phyloP scores from a whole-genome alignment of 2,797 vertebrate species.

The Gallinago stenura region DNA sequence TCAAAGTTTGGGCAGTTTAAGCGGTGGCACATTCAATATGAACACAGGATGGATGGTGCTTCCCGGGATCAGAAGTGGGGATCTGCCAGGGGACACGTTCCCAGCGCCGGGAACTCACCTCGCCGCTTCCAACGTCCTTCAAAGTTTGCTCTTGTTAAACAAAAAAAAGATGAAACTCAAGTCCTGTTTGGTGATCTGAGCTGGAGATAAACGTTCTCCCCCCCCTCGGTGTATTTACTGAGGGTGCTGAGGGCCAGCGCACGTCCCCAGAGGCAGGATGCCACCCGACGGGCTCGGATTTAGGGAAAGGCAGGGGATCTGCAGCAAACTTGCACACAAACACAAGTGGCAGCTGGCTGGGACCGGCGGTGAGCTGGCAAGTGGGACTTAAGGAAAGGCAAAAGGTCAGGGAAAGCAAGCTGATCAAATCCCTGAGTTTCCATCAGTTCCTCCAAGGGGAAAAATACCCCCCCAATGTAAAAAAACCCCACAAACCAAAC shows the following conservation, averaged over 20 bases:
- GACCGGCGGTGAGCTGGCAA: background rate
- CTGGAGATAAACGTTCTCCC: no score
- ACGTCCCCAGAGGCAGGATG: fast-evolving
- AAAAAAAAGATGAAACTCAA: no score
- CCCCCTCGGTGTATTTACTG: background rate
- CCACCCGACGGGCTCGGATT: fast-evolving
- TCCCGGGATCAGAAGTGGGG: background rate
- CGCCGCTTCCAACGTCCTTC: no score
- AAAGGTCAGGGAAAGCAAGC: background rate
- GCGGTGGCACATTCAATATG: background rate
- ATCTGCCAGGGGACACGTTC: background rate
- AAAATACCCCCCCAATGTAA: background rate
- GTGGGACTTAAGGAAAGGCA: background rate
- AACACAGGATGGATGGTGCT: background rate
- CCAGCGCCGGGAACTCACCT: no score
- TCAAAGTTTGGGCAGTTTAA: background rate
- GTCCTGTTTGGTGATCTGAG: no score
- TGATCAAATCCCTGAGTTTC: background rate
- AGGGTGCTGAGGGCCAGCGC: background rate
- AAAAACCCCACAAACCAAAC: background rate
- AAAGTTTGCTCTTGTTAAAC: no score
- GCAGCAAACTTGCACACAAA: background rate
- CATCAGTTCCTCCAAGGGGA: background rate
- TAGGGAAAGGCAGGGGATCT: background rate
- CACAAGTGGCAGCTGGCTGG: background rate